These are phyloP conservation scores for Argya squamiceps DNA, from an alignment of 2,797 vertebrate species.

Conservation along the genomic window DNA sequence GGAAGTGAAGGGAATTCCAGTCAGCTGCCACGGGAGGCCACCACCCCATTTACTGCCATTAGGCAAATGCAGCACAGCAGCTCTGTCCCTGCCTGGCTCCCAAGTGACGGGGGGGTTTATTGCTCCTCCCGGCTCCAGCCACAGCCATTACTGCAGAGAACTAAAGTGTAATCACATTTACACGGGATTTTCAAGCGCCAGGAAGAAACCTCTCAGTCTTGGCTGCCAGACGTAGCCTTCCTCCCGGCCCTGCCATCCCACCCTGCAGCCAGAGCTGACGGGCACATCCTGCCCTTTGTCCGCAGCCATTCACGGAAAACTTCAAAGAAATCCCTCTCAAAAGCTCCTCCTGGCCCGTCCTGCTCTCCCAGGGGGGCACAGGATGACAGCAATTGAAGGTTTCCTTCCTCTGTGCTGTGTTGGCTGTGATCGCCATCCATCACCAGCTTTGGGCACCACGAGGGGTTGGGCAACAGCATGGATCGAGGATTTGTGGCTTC, in stretches of 20 bases:
- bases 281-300: conserved; percentile 54
- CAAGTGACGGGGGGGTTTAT: not conserved
- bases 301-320: not conserved
- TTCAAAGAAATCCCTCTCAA: conserved; percentile 33
- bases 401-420: not conserved
- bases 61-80: not conserved
- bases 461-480: not conserved
- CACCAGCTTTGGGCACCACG: not conserved
- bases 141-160: not conserved
- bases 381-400: not conserved
- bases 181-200: not conserved
- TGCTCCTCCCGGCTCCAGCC: conserved; percentile 11
- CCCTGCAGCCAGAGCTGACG: not conserved
- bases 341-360: not conserved
- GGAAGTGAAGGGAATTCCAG: not conserved
- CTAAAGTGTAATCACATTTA: not conserved
- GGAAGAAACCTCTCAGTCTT: not conserved
- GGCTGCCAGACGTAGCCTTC: not conserved
- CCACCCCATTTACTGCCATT: not conserved
- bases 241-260: not conserved
- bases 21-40: not conserved
- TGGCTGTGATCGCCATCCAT: not conserved
- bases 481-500: not conserved
- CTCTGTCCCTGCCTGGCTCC: not conserved
- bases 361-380: not conserved